phyloP scores from a whole-genome alignment of 2,888 invertebrate species.

The Mesorhabditis spiculigera region DNA sequence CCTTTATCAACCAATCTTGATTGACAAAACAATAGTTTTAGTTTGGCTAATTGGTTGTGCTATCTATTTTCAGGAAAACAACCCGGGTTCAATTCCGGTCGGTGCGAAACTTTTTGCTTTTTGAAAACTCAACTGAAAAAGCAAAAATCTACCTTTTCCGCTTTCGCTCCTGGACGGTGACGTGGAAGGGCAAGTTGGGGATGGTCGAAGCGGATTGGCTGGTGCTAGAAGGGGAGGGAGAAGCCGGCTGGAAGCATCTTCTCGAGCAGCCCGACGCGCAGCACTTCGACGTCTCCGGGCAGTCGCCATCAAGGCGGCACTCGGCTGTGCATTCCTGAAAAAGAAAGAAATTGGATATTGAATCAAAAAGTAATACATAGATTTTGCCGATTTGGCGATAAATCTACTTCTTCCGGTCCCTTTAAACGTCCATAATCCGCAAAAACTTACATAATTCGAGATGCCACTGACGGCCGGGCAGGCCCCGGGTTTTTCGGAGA shows the following conservation, averaged over 20 bases:
- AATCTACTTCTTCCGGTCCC: not conserved
- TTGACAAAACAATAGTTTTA: too few species aligned
- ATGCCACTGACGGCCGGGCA: constrained; percentile 53
- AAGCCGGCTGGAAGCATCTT: constrained; percentile 37
- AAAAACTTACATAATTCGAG: constrained; percentile 30
- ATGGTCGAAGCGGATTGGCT: constrained; percentile 15
- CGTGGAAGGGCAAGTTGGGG: constrained; percentile 38
- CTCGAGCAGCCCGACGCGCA: constrained; percentile 56
- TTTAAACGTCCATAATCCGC: not conserved
- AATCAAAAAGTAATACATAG: not conserved
- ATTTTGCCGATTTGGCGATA: not conserved
- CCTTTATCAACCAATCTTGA: too few species aligned
- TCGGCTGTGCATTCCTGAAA: constrained; percentile 58
- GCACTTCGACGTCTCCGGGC: constrained; percentile 58
- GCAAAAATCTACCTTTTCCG: constrained; percentile 30
- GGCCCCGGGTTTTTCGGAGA: constrained; percentile 56
- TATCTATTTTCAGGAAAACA: too few species aligned
- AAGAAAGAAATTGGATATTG: not conserved
- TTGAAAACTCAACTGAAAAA: too few species aligned
- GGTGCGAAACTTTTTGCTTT: too few species aligned
- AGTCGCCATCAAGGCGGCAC: constrained; percentile 59
- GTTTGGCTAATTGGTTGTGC: too few species aligned
- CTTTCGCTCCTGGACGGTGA: constrained; percentile 51
- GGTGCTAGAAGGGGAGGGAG: not conserved
- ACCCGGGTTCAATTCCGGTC: too few species aligned